These are phyloP conservation scores for Eristalis intricaria DNA, from an alignment of 2,888 invertebrate genomes.

Conservation along the genomic window DNA sequence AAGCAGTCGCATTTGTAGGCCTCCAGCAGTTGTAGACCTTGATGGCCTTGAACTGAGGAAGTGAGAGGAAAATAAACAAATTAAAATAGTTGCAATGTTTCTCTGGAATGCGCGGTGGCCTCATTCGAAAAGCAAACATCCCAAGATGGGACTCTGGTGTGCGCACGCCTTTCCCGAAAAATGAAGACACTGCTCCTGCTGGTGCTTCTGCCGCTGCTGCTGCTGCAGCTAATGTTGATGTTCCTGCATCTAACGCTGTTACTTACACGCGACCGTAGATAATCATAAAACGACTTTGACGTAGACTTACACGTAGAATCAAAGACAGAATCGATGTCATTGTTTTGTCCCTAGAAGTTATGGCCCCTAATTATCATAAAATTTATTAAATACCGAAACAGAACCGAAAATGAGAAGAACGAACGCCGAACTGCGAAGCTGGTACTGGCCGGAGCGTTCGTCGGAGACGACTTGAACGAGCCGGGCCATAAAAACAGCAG, in stretches of 20 bases:
- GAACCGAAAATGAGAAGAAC: conserved; percentile 14
- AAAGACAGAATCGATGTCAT: conserved; percentile 50
- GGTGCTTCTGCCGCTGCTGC: conserved; percentile 35
- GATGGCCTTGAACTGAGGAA: conserved; percentile 42
- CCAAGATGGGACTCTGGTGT: conserved; percentile 1
- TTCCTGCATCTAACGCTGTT: conserved; percentile 1
- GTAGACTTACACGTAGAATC: conserved; percentile 39
- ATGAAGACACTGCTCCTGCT: conserved; percentile 43
- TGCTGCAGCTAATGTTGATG: neutral
- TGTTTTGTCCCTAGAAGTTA: conserved; percentile 66
- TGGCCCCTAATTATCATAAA: conserved; percentile 72
- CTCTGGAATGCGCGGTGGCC: conserved; percentile 45
- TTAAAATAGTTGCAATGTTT: conserved; percentile 59
- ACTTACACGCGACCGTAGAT: conserved; percentile 66
- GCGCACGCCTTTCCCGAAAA: conserved; percentile 67
- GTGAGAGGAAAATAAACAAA: conserved; percentile 52
- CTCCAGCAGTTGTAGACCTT: neutral
- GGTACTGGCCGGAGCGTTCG: conserved; percentile 23
- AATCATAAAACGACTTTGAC: conserved; percentile 64
- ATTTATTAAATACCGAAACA: conserved; percentile 65
- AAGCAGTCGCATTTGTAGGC: neutral
- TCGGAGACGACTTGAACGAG: neutral
- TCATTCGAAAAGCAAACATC: conserved; percentile 64
- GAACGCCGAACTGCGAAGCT: neutral
- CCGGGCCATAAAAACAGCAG: conserved; percentile 69